phyloP scores from a whole-genome alignment of 2,888 invertebrate species.

The Pandemis heparana region DNA sequence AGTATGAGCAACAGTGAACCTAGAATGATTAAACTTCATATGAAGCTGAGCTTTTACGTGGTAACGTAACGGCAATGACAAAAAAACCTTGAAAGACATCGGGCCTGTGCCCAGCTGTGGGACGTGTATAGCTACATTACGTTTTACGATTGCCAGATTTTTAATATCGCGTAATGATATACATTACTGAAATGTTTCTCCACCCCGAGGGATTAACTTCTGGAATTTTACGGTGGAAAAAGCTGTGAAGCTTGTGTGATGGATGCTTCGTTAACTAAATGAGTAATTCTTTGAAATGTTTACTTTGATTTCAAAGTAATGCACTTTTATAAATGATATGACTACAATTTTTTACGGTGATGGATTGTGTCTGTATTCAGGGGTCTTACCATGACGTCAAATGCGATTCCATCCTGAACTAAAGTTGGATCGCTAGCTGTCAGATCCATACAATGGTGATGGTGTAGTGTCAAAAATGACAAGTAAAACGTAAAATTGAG shows the following conservation, averaged over 20 bases:
- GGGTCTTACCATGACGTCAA: no score
- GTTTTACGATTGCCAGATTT: constrained; percentile 4
- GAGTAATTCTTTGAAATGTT: constrained; percentile 16
- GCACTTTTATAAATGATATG: neutral
- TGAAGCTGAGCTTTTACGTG: neutral
- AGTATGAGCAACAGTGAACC: no score
- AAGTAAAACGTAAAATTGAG: no score
- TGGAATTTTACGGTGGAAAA: constrained; percentile 26
- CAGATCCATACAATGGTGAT: no score
- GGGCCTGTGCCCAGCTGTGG: neutral
- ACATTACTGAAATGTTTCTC: constrained; percentile 21
- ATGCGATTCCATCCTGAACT: no score
- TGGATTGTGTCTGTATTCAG: neutral
- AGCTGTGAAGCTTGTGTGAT: constrained; percentile 25
- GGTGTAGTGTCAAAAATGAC: no score
- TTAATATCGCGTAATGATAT: constrained; percentile 21
- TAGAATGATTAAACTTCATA: no score
- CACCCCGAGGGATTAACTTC: constrained; percentile 26
- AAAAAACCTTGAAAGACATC: neutral
- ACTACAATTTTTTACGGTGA: neutral
- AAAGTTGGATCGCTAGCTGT: no score
- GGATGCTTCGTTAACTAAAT: constrained; percentile 31
- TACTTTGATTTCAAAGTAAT: neutral
- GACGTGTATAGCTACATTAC: neutral
- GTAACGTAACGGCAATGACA: neutral